Conservation (phyloP, 2,797 vertebrate species). For the Natrix natrix region DNA sequence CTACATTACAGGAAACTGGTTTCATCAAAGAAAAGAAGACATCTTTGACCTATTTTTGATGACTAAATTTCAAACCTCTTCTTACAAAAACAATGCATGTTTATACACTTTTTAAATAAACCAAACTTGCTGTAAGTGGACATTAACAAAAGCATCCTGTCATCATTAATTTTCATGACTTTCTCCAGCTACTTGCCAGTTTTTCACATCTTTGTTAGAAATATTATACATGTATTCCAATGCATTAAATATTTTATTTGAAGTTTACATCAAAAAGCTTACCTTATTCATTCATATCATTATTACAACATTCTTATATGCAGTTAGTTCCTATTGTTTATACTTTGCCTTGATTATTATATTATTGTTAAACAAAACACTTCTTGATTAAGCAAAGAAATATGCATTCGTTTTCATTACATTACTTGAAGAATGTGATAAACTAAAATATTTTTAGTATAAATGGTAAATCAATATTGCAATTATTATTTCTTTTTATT, state of each 20-base stretch:
- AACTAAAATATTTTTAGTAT: conserved; percentile 52
- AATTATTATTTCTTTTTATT: conserved; percentile 36
- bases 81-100: conserved; percentile 67
- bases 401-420: conserved; percentile 64
- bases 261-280: conserved; percentile 52
- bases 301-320: conserved; percentile 52
- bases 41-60: conserved; percentile 66
- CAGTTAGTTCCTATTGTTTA: conserved; percentile 66
- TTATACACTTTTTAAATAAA: conserved; percentile 78
- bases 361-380: conserved; percentile 51
- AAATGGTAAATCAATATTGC: conserved; percentile 54
- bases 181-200: conserved; percentile 58
- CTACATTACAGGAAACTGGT: conserved; percentile 61
- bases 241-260: conserved; percentile 57
- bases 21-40: conserved; percentile 53
- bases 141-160: conserved; percentile 75
- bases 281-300: conserved; percentile 52
- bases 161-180: conserved; percentile 71
- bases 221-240: conserved; percentile 57
- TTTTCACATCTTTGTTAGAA: conserved; percentile 45
- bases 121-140: conserved; percentile 76
- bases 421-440: conserved; percentile 58
- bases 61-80: conserved; percentile 58
- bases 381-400: conserved; percentile 48
- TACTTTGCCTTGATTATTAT: conserved; percentile 64